Evolutionary conservation across 2,888 invertebrate genomes (phyloP).

Genomic region (Stenurella melanura): DNA sequence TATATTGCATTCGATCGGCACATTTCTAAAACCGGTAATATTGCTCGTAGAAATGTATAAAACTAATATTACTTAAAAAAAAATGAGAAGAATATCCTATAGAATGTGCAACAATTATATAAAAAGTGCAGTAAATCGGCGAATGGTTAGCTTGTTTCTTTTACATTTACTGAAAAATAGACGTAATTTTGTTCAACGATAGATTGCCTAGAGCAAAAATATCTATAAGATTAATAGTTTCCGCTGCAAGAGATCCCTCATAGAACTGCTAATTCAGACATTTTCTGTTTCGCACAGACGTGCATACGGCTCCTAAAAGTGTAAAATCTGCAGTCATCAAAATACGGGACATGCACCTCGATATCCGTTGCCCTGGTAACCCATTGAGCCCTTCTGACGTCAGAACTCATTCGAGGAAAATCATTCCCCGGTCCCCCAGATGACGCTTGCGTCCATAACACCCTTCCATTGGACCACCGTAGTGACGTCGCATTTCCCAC

Average conservation of each 20-base stretch:
- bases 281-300: background rate
- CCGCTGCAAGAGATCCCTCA: background rate
- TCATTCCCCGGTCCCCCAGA: constrained; percentile 60
- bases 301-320: constrained; percentile 16
- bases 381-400: constrained; percentile 67
- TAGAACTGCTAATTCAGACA: background rate
- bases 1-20: too few species aligned
- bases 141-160: too few species aligned
- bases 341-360: constrained; percentile 47
- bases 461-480: constrained; percentile 29
- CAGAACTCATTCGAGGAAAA: constrained; percentile 66
- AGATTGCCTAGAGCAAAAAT: background rate
- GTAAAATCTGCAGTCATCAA: constrained; percentile 43
- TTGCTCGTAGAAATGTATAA: too few species aligned
- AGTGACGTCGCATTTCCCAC: constrained; percentile 42
- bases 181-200: background rate
- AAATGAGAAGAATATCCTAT: too few species aligned
- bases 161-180: background rate
- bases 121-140: too few species aligned
- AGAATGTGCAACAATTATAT: too few species aligned
- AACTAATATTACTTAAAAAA: too few species aligned
- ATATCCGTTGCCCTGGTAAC: constrained; percentile 65
- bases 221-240: background rate
- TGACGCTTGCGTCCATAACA: constrained; percentile 53
- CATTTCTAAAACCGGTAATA: too few species aligned